phyloP scores from a whole-genome alignment of 2,888 invertebrate genomes.

The Campoletis raptor region DNA sequence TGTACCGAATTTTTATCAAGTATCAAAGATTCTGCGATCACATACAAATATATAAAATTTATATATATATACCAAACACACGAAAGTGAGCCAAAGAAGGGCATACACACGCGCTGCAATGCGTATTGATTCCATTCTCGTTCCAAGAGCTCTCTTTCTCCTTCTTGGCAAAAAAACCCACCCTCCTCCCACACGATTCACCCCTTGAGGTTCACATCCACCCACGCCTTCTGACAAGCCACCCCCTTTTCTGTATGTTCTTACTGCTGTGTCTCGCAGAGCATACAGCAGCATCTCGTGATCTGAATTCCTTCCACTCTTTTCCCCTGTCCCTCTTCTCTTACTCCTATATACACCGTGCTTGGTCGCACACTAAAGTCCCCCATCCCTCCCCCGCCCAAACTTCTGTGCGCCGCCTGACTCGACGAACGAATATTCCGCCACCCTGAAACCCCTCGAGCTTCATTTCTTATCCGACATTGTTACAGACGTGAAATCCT shows the following conservation, averaged over 20 bases:
- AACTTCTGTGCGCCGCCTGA: conserved; percentile 61
- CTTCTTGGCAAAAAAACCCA: conserved; percentile 68
- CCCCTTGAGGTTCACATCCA: conserved; percentile 57
- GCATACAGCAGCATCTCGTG: conserved; percentile 77
- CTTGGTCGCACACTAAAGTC: conserved; percentile 59
- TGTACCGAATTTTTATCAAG: too few relatives aligned
- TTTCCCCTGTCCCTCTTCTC: conserved; percentile 43
- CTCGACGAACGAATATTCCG: conserved; percentile 58
- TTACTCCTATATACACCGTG: conserved; percentile 58
- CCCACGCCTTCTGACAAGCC: conserved; percentile 67
- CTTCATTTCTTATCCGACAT: conserved; percentile 83
- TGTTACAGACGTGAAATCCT: conserved; percentile 80
- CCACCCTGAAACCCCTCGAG: conserved; percentile 72
- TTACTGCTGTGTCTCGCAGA: conserved; percentile 62
- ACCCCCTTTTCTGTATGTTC: conserved; percentile 60
- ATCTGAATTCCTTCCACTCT: conserved; percentile 84
- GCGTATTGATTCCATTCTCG: conserved; percentile 83
- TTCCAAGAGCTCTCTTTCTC: conserved; percentile 77
- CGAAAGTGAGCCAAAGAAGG: conserved; percentile 75
- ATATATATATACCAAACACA: conserved; percentile 80
- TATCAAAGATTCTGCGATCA: not conserved
- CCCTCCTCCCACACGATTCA: conserved; percentile 17
- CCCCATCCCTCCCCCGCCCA: conserved; percentile 31
- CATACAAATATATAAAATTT: conserved; percentile 50
- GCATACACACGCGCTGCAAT: conserved; percentile 82